These are phyloP conservation scores for Aurelia aurita complex sp. Pacific DNA, from an alignment of 30 jellyfish, hydroid and myxozoan genomes.

Conservation along the genomic window DNA sequence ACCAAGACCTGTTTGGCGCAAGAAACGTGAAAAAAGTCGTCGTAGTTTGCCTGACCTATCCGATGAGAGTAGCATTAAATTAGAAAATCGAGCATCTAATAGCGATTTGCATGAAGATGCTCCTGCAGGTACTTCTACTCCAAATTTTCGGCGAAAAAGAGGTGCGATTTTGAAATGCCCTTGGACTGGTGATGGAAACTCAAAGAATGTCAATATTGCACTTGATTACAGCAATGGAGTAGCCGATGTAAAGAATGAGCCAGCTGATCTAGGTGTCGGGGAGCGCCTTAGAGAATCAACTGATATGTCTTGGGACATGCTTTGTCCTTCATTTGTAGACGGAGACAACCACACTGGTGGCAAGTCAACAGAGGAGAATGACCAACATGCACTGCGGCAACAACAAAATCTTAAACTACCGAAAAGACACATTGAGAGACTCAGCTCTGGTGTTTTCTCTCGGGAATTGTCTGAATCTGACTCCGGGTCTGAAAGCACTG, in stretches of 20 bases:
- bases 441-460: conserved; percentile 62
- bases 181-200: background rate
- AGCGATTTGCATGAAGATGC: background rate
- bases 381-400: background rate
- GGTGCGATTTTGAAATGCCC: conserved; percentile 1
- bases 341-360: background rate
- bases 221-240: too few species aligned
- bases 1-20: background rate
- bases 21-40: background rate
- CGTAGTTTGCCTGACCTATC: background rate
- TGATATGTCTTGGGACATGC: conserved; percentile 55
- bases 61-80: background rate
- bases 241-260: too few species aligned
- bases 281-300: conserved; percentile 16
- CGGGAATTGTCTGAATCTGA: background rate
- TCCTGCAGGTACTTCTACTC: background rate
- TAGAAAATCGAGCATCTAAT: background rate
- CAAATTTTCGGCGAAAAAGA: conserved; percentile 6
- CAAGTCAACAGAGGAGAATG: background rate
- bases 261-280: background rate
- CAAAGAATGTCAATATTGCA: background rate
- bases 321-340: conserved; percentile 16
- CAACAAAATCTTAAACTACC: conserved; percentile 11
- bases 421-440: conserved; percentile 18
- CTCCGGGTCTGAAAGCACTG: background rate